Evolutionary conservation across 2,888 invertebrate genomes (phyloP).

Genomic region (Sinopyrophorus schimmeli): DNA sequence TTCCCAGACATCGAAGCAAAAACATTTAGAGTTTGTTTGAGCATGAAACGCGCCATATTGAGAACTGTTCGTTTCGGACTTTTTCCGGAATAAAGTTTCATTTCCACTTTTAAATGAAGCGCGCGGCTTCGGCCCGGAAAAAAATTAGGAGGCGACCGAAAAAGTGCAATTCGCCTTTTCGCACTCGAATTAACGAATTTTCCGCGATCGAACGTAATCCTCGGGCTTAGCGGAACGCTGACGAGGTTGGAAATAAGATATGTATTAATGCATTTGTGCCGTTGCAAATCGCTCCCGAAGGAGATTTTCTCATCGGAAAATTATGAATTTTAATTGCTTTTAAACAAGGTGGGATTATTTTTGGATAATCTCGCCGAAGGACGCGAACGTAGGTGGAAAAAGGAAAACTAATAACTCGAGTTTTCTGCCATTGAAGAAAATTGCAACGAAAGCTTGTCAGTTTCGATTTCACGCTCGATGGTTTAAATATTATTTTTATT

Average conservation of each 20-base stretch:
- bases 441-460: background rate
- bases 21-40: conserved; percentile 30
- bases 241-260: no score
- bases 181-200: conserved; percentile 18
- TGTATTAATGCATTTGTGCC: no score
- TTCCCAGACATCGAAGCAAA: conserved; percentile 21
- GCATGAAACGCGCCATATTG: conserved; percentile 27
- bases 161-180: conserved; percentile 7
- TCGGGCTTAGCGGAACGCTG: conserved; percentile 17
- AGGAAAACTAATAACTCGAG: background rate
- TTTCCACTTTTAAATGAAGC: no score
- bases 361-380: no score
- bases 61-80: conserved; percentile 17
- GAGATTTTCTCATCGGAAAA: no score
- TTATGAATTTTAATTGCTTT: no score
- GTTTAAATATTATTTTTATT: background rate
- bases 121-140: background rate
- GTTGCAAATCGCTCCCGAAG: no score
- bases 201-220: conserved; percentile 17
- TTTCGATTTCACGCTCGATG: background rate
- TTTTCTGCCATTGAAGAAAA: background rate
- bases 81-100: conserved; percentile 20
- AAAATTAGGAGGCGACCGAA: conserved; percentile 1
- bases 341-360: no score
- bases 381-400: no score